Conservation (phyloP, 2,113 vertebrate species). For the Bubo blakistoni region DNA sequence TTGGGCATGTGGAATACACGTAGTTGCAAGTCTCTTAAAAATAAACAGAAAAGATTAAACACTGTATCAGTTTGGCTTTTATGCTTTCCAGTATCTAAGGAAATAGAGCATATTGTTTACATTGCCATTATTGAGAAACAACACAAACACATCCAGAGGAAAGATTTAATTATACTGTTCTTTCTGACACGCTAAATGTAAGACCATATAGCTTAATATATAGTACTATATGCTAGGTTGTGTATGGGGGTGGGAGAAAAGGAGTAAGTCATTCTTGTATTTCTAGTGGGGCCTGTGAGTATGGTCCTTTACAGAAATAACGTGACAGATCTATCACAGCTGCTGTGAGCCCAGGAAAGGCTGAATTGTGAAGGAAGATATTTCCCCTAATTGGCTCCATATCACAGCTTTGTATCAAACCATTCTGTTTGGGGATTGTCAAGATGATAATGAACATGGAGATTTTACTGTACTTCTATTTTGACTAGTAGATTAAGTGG, state of each 20-base stretch:
- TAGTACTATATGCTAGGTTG: neutral
- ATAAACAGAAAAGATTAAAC: neutral
- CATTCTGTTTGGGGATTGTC: neutral
- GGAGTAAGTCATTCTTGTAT: neutral
- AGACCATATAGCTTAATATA: neutral
- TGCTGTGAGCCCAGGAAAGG: neutral
- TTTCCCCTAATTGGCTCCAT: slow-evolving; percentile 9
- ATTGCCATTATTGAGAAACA: neutral
- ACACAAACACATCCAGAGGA: neutral
- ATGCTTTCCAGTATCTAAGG: neutral
- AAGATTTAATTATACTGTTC: neutral
- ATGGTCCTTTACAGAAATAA: neutral
- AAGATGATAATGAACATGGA: slow-evolving; percentile 1
- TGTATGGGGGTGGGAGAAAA: neutral
- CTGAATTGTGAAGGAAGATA: slow-evolving; percentile 7
- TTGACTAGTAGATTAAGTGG: slow-evolving; percentile 24
- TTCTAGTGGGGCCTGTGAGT: neutral
- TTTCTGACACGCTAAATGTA: neutral
- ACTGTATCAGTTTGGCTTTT: neutral
- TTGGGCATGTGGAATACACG: neutral
- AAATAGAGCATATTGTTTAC: neutral
- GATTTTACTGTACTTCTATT: slow-evolving; percentile 27
- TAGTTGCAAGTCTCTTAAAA: neutral
- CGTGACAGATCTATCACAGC: neutral
- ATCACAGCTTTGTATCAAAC: neutral